phyloP scores from a whole-genome alignment of 2,888 invertebrate species.

The Agonopterix heracliana region DNA sequence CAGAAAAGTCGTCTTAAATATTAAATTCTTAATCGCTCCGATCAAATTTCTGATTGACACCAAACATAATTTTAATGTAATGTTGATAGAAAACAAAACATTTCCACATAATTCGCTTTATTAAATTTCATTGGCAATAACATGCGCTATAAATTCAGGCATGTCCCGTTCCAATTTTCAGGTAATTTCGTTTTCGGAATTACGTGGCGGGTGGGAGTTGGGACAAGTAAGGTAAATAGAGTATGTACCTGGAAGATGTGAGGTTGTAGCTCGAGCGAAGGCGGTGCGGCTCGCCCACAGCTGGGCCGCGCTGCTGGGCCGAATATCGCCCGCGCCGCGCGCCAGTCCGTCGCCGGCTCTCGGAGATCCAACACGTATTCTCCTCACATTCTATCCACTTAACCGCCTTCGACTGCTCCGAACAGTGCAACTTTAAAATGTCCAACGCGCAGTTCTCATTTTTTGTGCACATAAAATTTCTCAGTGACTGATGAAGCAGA shows the following conservation, averaged over 20 bases:
- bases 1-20: too few species aligned
- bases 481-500: constrained; percentile 49
- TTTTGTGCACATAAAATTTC: constrained; percentile 34
- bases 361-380: background rate
- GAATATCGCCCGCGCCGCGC: constrained; percentile 16
- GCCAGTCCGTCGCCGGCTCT: constrained; percentile 39
- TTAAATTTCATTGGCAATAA: background rate
- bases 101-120: background rate
- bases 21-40: too few species aligned
- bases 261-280: constrained; percentile 17
- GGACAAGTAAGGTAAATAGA: constrained; percentile 1
- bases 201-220: constrained; percentile 1
- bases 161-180: constrained; percentile 11
- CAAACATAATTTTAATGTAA: too few species aligned
- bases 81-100: background rate
- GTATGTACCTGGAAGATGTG: constrained; percentile 2
- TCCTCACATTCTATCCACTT: constrained; percentile 1
- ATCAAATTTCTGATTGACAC: too few species aligned
- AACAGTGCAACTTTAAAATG: constrained; percentile 59
- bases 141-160: constrained; percentile 9
- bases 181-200: constrained; percentile 11
- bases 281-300: background rate
- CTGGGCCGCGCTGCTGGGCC: constrained; percentile 1
- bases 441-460: constrained; percentile 29
- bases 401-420: constrained; percentile 24